A percentile compares a stretch with the other conserved stretches of the same genome.
phyloP scores from a whole-genome alignment of 2,797 vertebrate species.

The Phataginus tricuspis region DNA sequence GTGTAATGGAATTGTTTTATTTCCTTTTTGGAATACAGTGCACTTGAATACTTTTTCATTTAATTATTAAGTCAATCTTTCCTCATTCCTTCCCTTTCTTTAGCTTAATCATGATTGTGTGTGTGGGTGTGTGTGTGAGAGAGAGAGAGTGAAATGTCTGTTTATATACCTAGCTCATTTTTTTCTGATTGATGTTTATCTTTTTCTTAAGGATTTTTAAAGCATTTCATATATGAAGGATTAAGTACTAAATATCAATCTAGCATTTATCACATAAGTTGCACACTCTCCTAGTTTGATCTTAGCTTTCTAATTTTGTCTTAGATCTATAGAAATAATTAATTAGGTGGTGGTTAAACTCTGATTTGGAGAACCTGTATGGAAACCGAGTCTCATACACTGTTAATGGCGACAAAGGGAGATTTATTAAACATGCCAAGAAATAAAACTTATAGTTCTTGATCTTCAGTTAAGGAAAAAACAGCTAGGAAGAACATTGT shows the following conservation, averaged over 20 bases:
- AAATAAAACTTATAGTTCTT: not conserved
- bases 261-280: not conserved
- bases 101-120: not conserved
- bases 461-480: not conserved
- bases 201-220: conserved; percentile 26
- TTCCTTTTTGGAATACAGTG: not conserved
- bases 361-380: not conserved
- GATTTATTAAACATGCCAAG: not conserved
- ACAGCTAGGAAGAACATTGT: not conserved
- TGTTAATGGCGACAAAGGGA: not conserved
- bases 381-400: not conserved
- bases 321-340: not conserved
- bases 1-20: not conserved
- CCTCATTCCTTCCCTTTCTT: not conserved
- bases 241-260: not conserved
- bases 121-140: not conserved
- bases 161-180: not conserved
- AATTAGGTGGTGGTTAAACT: not conserved
- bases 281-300: not conserved
- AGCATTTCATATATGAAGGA: not conserved
- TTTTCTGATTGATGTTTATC: not conserved
- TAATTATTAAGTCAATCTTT: not conserved
- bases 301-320: not conserved
- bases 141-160: not conserved
- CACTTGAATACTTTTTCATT: not conserved